phyloP scores from a whole-genome alignment of 2,888 invertebrate species.

The Mythimna pallens region DNA sequence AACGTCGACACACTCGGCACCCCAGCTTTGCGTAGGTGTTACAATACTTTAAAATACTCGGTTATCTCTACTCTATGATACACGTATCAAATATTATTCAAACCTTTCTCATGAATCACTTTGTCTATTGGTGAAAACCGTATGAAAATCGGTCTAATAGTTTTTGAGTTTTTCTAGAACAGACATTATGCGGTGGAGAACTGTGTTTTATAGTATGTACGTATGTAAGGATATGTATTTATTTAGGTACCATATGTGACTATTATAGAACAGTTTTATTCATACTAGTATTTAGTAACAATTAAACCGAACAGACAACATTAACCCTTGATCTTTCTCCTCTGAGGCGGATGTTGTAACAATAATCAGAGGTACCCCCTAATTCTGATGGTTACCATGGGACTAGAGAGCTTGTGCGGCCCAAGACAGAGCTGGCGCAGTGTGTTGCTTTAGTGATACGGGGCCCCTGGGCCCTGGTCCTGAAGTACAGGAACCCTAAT shows the following conservation, averaged over 20 bases:
- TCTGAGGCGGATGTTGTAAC: slow-evolving; percentile 6
- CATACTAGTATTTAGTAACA: background rate
- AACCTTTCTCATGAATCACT: too few relatives aligned
- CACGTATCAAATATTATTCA: too few relatives aligned
- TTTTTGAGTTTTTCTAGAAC: too few relatives aligned
- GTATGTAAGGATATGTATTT: background rate
- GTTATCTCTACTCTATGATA: too few relatives aligned
- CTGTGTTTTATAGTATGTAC: too few relatives aligned
- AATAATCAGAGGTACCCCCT: slow-evolving; percentile 39
- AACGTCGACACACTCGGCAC: too few relatives aligned
- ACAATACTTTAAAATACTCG: too few relatives aligned
- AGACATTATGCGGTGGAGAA: too few relatives aligned
- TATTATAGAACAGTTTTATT: background rate
- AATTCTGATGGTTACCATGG: slow-evolving; percentile 49
- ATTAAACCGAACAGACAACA: slow-evolving; percentile 1
- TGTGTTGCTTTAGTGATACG: background rate
- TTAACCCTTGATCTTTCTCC: slow-evolving; percentile 18
- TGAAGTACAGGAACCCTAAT: background rate
- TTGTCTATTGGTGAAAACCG: too few relatives aligned
- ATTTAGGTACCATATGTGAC: background rate
- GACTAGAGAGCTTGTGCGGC: slow-evolving; percentile 28
- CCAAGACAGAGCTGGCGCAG: background rate
- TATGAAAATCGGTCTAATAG: too few relatives aligned
- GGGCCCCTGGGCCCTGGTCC: background rate
- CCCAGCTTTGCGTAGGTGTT: too few relatives aligned